Evolutionary conservation across 2,797 vertebrate species (phyloP), one percentile per base, ranked within the genome.

Genomic region (Helicolenus hilgendorfi): DNA sequence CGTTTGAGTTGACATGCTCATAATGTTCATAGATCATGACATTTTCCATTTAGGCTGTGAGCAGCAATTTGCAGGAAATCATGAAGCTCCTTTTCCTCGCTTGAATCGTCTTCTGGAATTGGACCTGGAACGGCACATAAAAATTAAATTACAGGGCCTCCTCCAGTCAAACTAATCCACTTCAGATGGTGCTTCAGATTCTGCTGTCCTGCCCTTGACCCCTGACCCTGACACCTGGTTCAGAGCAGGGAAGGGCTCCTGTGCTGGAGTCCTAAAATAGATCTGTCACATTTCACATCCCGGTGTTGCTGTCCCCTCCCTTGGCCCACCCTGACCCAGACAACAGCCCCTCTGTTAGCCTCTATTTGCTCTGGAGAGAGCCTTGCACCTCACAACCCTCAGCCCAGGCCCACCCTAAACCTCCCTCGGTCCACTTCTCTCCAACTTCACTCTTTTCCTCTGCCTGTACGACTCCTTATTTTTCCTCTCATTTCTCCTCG

Each of bases 221-320:
- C 49, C 24, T 83, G 79, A 90, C 89, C 90, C 86, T 94, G 91
- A 92, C 94, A 96, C 93, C 94, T 84, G 92, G 83, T 79, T 91
- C 87, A 83, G 87, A 94, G 92, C 55, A 78, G 86, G 82, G 93
- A 89, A 89, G 88, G 86, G 79, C 92, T 95, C 84, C 83, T 84
- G 84, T 27, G 49, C 84, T 49, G 60, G 15, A 83, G 69, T 60
- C 92, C 85, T 82, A 84, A 97, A 97, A 97, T 97, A 97, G 91
- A 96, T 95, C 93, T 95, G 96, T 95, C 96, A 97, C 91, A 97
- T 97, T 97, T 97, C 92, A 96, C 96, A 95, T 93, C 81, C 78
- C 78, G 1, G 86, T 92, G 92, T 95, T 93, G 94, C 85, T 92
- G 95, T 96, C 91, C 94, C 94, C 93, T 93, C 92, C 92, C 87